Percentiles rank a stretch among this genome's conserved stretches.
Evolutionary conservation across 2,888 invertebrate genomes (phyloP).

Genomic region (Cecidostiba fungosa): DNA sequence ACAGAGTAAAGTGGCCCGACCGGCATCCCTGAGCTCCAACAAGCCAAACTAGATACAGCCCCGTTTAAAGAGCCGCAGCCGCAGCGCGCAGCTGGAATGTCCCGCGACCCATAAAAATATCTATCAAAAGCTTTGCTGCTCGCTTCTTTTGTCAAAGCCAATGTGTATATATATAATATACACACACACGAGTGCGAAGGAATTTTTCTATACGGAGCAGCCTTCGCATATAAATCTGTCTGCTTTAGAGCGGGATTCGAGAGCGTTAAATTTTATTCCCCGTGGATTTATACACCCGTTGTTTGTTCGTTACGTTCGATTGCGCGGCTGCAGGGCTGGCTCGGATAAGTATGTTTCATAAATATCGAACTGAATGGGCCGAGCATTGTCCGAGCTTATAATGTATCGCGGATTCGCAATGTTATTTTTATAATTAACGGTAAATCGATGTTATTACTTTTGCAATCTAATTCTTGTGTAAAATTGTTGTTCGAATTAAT

Average conservation of each 20-base stretch:
- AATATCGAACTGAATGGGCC: neutral
- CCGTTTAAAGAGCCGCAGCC: neutral
- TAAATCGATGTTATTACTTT: no score
- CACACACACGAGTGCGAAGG: neutral
- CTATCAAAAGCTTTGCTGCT: slow-evolving; percentile 5
- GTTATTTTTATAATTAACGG: no score
- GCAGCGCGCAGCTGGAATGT: neutral
- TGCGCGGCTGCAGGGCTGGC: neutral
- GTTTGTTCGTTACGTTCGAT: neutral
- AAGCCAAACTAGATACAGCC: neutral
- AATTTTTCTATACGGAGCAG: neutral
- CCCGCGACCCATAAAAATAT: slow-evolving; percentile 17
- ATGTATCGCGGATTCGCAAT: no score
- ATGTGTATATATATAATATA: no score
- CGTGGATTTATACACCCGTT: neutral
- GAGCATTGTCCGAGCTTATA: no score
- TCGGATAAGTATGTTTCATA: neutral
- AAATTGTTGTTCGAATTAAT: no score
- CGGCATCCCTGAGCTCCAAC: neutral
- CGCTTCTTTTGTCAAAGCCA: slow-evolving; percentile 10
- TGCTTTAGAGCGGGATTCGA: neutral
- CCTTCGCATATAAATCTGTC: neutral
- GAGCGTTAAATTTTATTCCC: neutral
- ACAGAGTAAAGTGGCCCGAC: neutral
- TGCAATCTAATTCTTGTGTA: no score